Base-by-base conservation (phyloP, 1,140 invertebrate genomes). In the Lasaia peninsularis region DNA sequence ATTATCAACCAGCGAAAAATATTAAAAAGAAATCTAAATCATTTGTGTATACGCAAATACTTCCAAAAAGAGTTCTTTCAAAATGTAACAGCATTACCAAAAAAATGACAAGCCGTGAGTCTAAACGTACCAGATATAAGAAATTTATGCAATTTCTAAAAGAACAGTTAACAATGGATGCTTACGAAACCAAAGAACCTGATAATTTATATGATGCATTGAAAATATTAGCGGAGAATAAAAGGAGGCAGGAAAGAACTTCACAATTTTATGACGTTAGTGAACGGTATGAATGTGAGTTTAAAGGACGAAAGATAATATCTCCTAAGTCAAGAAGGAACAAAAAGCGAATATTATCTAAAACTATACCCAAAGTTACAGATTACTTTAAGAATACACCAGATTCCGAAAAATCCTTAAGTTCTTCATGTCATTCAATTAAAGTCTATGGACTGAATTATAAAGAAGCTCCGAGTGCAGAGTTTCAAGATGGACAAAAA, bases 371-470 rank as follows among this genome's bases (percentile, higher is more conserved):
- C 18, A 44, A 44, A 20, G 10, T 11, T 10, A 20, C 2, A 5
- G 16, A n/a, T 10, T 48, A 48, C 20, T 18, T 10, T 20, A 11
- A 10, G 6, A 48, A 48, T 8, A 21, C 24, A 28, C 8, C 24
- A 28, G 24, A 48, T 20, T 21, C 40, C 2, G 40, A 48, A 21
- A n/a, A 21, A 1, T 48, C 44, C 4, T 11, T 48, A 11, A 11
- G 21, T 48, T 11, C 44, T 21, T 48, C 44, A 6, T 48, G 18
- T 5, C 44, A 48, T 48, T 48, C 44, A 1, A 48, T 48, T 21
- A 18, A 48, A 48, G 44, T 48, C 11, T 48, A 48, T 24, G 44
- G 44, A 6, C 21, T 21, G 20, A n/a, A 48, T 48, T 48, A 48
- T 24, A 48, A 48, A 48, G 44, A 48, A 48, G 18, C 20, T 10